Conservation (phyloP, 2,888 invertebrate species). For the Xanthorhoe spadicearia region DNA sequence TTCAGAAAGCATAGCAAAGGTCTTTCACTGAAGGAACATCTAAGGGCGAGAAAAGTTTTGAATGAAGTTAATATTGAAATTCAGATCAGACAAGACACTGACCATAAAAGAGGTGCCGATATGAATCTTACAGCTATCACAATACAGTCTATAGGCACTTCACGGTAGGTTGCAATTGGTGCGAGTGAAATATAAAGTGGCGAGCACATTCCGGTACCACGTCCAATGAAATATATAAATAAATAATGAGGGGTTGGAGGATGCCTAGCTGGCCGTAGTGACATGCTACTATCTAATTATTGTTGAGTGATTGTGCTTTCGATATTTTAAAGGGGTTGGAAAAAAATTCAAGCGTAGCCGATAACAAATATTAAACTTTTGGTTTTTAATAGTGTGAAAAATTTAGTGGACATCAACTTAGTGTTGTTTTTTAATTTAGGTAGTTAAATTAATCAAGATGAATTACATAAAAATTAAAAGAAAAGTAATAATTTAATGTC, state of each 20-base stretch:
- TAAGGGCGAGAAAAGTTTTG: neutral
- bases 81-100: constrained; percentile 18
- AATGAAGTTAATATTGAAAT: neutral
- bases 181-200: constrained; percentile 65
- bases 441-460: too few relatives aligned
- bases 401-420: neutral
- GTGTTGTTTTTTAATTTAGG: neutral
- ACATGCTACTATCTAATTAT: constrained; percentile 72
- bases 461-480: too few relatives aligned
- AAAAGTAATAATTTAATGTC: too few relatives aligned
- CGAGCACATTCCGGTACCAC: constrained; percentile 45
- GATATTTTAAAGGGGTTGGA: neutral
- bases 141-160: constrained; percentile 41
- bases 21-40: neutral
- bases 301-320: constrained; percentile 37
- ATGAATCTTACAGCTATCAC: constrained; percentile 43
- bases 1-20: neutral
- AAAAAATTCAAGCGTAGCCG: neutral
- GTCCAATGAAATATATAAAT: constrained; percentile 50
- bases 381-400: neutral
- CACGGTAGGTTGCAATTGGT: constrained; percentile 37
- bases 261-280: constrained; percentile 82
- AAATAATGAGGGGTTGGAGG: constrained; percentile 85
- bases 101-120: constrained; percentile 17
- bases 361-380: neutral